A percentile compares a stretch with the other conserved stretches of the same genome.
These are phyloP conservation scores for Fistularia tabacaria DNA, from an alignment of 2,797 vertebrate species.

Conservation along the genomic window DNA sequence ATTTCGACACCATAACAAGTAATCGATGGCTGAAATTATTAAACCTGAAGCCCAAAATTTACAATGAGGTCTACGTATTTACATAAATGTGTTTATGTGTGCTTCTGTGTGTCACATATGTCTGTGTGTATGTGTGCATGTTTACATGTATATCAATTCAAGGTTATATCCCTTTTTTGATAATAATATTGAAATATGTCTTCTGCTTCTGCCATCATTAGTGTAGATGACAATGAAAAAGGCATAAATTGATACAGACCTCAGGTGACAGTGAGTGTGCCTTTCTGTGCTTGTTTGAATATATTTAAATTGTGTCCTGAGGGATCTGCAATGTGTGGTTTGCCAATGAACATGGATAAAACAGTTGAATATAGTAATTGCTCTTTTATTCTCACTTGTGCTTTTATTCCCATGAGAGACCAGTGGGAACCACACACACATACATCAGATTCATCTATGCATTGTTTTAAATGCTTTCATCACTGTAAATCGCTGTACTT, in stretches of 20 bases:
- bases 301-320: slow-evolving; percentile 64
- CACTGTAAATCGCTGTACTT: not conserved
- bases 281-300: slow-evolving; percentile 30
- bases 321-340: slow-evolving; percentile 55
- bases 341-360: slow-evolving; percentile 59
- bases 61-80: too few relatives aligned
- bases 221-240: slow-evolving; percentile 66
- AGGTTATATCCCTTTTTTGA: slow-evolving; percentile 28
- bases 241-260: slow-evolving; percentile 53
- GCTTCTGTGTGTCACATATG: not conserved
- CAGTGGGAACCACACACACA: slow-evolving; percentile 23
- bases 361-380: slow-evolving; percentile 72
- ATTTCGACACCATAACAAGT: too few relatives aligned
- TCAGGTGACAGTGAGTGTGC: slow-evolving; percentile 23
- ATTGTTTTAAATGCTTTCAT: slow-evolving; percentile 20
- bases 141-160: slow-evolving; percentile 60
- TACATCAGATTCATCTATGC: slow-evolving; percentile 10
- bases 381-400: slow-evolving; percentile 70
- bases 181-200: slow-evolving; percentile 60
- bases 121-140: slow-evolving; percentile 8
- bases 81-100: too few relatives aligned
- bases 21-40: too few relatives aligned
- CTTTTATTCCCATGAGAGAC: slow-evolving; percentile 55
- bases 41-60: too few relatives aligned
- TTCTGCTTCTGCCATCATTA: slow-evolving; percentile 57